Evolutionary conservation across 2,113 vertebrate species (phyloP).

Genomic region (Aspidoscelis tigris): DNA sequence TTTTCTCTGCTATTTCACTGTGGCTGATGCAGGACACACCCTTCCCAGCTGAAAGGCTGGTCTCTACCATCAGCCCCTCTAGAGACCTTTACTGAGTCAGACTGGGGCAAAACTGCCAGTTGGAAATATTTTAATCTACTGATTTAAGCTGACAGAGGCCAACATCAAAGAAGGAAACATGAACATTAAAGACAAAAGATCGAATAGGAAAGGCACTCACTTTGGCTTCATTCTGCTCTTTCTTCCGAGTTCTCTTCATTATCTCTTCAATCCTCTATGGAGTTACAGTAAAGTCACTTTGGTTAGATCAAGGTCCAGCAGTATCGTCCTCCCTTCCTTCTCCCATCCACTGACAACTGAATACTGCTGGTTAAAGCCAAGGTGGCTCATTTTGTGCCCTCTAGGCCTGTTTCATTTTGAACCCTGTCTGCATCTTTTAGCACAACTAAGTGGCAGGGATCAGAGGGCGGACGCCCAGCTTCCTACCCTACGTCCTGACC

Average conservation of each 20-base stretch:
- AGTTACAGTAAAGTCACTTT: neutral
- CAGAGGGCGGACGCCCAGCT: too few relatives aligned
- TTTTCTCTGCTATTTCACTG: too few relatives aligned
- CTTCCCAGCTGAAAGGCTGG: too few relatives aligned
- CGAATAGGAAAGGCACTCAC: conserved; percentile 66
- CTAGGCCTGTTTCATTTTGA: too few relatives aligned
- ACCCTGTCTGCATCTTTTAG: too few relatives aligned
- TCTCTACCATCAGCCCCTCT: neutral
- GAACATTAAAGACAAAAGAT: neutral
- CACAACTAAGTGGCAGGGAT: too few relatives aligned
- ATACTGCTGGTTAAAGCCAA: too few relatives aligned
- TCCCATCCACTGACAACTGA: neutral
- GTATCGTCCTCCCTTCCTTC: neutral
- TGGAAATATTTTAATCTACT: neutral
- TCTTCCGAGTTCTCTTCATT: conserved; percentile 93
- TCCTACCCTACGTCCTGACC: too few relatives aligned
- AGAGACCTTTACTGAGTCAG: neutral
- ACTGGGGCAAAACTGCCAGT: neutral
- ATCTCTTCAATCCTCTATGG: conserved; percentile 94
- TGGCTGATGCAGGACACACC: too few relatives aligned
- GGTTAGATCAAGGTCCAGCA: neutral
- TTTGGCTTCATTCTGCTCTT: conserved; percentile 79
- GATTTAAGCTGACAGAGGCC: too few relatives aligned
- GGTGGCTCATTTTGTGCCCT: too few relatives aligned
- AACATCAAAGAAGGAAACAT: neutral